Conservation (phyloP, 2,888 invertebrate species). For the Sepioteuthis lessoniana region DNA sequence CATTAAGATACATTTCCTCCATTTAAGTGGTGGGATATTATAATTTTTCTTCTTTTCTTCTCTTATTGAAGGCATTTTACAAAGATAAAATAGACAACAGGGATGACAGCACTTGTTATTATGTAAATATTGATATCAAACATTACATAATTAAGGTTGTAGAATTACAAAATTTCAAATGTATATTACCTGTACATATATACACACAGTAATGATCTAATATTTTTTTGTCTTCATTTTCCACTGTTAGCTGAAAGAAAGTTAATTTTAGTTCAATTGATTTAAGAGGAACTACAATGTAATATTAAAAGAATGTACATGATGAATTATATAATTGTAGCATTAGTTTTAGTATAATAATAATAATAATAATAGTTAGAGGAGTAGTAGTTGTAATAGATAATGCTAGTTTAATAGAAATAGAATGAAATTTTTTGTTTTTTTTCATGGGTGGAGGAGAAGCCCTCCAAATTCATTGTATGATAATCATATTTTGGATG, state of each 20-base stretch:
- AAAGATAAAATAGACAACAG: not conserved
- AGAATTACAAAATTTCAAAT: slow-evolving; percentile 14
- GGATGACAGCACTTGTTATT: not conserved
- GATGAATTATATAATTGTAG: not conserved
- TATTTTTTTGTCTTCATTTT: not conserved
- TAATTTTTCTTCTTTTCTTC: too few species aligned
- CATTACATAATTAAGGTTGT: not conserved
- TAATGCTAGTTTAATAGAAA: not conserved
- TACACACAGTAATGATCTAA: not conserved
- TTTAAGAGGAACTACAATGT: not conserved
- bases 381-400: not conserved
- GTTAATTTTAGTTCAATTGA: not conserved
- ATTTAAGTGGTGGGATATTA: not conserved
- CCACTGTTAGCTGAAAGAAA: not conserved
- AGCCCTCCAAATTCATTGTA: not conserved
- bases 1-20: not conserved
- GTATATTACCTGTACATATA: slow-evolving; percentile 23
- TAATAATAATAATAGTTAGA: too few species aligned
- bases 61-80: not conserved
- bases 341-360: not conserved
- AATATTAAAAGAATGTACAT: not conserved
- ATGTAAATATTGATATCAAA: slow-evolving; percentile 21
- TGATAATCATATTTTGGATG: not conserved
- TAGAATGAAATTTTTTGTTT: not conserved
- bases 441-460: not conserved